Base-by-base conservation (phyloP, 2,113 vertebrate species). In the Neodon shergylaensis region DNA sequence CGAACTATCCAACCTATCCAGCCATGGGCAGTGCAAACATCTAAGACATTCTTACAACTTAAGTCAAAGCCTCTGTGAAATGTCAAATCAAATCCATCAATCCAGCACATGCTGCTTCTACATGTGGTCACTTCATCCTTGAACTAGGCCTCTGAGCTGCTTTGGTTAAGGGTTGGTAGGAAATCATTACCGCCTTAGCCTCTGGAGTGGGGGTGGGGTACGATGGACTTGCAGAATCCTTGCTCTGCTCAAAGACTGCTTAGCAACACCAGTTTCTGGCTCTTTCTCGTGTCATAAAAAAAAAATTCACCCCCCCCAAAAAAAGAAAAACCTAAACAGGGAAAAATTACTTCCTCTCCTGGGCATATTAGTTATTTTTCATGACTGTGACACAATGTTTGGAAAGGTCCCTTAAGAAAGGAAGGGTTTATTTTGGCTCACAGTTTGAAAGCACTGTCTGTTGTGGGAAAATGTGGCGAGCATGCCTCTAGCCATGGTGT, bases 241-340 rank as follows among this genome's bases (percentile, higher is more conserved):
- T 89, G 9, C 81, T 79, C 28, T 33, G 28, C 21, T 70, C 36
- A 54, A 66, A 92, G 10, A 3, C 54, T 31, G 0, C 24, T 88
- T 83, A 65, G 61, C 87, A 95, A 7, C 49, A 92, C 39, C 42
- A 44, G 36, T 58, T 36, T 76, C 21, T 36, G 33, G 31, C 88
- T 85, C 17, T 92, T 95, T 94, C 47, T 88, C 17, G n/a, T 70
- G 72, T 78, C 68, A 89, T 78, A 82, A 77, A 90, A 49, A 90
- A 49, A 49, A 88, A 76, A 13, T 3, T 5, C 22, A 49, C 76
- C 4, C 19, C 7, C 19, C n/a, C 3, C 8, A n/a, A 24, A 81
- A n/a, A 24, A 81, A 81, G n/a, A 22, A 95, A 66, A 14, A 9
- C 73, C 73, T 58, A 93, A 88, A 54, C 9, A 81, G 22, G 13